phyloP scores from a whole-genome alignment of 2,113 vertebrate species.

The Caretta caretta region DNA sequence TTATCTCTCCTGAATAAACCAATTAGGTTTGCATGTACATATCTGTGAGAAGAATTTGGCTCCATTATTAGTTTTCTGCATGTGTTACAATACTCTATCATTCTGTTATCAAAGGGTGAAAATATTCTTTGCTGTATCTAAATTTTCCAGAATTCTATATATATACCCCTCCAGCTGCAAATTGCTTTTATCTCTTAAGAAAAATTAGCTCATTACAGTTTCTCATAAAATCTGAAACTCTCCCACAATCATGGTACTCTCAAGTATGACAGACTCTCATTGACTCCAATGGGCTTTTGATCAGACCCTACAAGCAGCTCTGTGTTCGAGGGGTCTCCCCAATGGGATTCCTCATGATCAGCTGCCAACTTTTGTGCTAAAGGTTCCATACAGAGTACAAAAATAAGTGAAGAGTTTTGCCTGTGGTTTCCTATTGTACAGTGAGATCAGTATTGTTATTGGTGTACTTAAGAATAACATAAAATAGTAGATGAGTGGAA shows the following conservation, averaged over 20 bases:
- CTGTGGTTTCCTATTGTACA: constrained; percentile 52
- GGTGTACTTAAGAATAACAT: constrained; percentile 73
- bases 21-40: not conserved
- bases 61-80: not conserved
- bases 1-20: not conserved
- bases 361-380: constrained; percentile 52
- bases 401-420: constrained; percentile 47
- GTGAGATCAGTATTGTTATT: constrained; percentile 73
- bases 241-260: constrained; percentile 27
- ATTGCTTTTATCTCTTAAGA: constrained; percentile 53
- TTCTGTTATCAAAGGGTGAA: not conserved
- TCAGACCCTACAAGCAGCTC: not conserved
- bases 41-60: not conserved
- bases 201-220: constrained; percentile 56
- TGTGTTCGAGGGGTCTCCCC: constrained; percentile 40
- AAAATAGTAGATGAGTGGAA: constrained; percentile 70
- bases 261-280: constrained; percentile 5
- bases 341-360: constrained; percentile 56
- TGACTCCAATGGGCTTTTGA: constrained; percentile 34
- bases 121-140: not conserved
- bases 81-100: not conserved
- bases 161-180: constrained; percentile 53
- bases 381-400: constrained; percentile 32
- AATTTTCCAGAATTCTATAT: not conserved
- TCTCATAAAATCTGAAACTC: constrained; percentile 40